A percentile compares a stretch with the other conserved stretches of the same genome.
Evolutionary conservation across 2,113 vertebrate genomes (phyloP).

Genomic region (Mohoua ochrocephala): DNA sequence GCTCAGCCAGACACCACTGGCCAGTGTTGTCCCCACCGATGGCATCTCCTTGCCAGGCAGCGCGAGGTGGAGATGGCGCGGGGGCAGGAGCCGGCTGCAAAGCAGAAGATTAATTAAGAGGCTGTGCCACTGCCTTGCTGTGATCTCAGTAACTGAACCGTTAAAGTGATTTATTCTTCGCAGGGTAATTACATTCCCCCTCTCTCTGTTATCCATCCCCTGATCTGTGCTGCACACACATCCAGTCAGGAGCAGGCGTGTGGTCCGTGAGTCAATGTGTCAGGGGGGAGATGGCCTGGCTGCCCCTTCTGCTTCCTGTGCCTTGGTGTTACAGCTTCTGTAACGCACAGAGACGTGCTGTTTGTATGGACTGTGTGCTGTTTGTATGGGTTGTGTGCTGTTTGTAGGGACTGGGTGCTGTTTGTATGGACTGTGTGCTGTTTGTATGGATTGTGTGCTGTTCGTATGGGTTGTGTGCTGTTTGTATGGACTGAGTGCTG

Average conservation of each 20-base stretch:
- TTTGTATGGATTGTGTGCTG: neutral
- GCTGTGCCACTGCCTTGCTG: neutral
- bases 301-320: neutral
- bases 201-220: neutral
- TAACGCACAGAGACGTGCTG: neutral
- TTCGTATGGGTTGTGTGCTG: neutral
- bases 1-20: neutral
- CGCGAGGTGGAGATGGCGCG: accelerated
- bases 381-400: neutral
- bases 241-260: neutral
- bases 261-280: accelerated
- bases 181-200: neutral
- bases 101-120: neutral
- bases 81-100: neutral
- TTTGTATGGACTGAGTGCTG: neutral
- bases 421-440: neutral
- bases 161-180: neutral
- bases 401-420: neutral
- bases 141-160: conserved; percentile 11
- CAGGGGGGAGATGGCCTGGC: neutral
- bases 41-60: neutral
- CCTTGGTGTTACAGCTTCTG: neutral
- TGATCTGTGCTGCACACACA: neutral
- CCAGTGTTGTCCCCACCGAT: neutral
- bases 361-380: neutral